phyloP scores from a whole-genome alignment of 2,113 vertebrate species.

The Chaetodon auriga region DNA sequence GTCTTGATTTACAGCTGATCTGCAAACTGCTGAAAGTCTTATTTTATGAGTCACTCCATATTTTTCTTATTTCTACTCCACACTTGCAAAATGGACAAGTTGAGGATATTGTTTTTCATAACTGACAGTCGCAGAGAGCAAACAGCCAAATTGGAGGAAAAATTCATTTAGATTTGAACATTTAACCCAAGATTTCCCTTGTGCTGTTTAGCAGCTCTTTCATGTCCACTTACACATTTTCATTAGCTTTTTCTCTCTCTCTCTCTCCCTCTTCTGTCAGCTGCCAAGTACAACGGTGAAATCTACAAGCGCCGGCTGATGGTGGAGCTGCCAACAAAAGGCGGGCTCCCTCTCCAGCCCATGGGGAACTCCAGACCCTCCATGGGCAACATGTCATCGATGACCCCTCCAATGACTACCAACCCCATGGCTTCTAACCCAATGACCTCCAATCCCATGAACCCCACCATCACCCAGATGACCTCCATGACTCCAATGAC shows the following conservation, averaged over 20 bases:
- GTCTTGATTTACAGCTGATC: slow-evolving; percentile 26
- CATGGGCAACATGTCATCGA: slow-evolving; percentile 72
- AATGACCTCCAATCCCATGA: slow-evolving; percentile 70
- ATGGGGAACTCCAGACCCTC: slow-evolving; percentile 86
- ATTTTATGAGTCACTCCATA: slow-evolving; percentile 46
- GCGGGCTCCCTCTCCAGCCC: slow-evolving; percentile 92
- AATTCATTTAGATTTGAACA: neutral
- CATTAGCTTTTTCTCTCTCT: slow-evolving; percentile 19
- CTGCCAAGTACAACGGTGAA: slow-evolving; percentile 95
- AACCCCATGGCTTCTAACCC: slow-evolving; percentile 75
- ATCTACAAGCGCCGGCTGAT: slow-evolving; percentile 95
- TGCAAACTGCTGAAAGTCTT: slow-evolving; percentile 10
- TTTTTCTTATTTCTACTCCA: slow-evolving; percentile 19
- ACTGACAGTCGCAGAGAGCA: slow-evolving; percentile 4
- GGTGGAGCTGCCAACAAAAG: slow-evolving; percentile 92
- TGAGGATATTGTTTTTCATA: slow-evolving; percentile 7
- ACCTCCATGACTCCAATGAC: slow-evolving; percentile 28
- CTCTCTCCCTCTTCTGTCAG: slow-evolving; percentile 76
- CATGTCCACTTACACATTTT: slow-evolving; percentile 11
- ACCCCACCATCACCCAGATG: slow-evolving; percentile 61
- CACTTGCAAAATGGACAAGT: neutral
- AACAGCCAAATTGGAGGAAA: neutral
- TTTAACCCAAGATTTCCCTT: slow-evolving; percentile 3
- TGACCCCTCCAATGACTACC: slow-evolving; percentile 68
- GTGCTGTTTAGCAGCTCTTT: neutral